phyloP scores from a whole-genome alignment of 2,888 invertebrate genomes.

The Myathropa florea region DNA sequence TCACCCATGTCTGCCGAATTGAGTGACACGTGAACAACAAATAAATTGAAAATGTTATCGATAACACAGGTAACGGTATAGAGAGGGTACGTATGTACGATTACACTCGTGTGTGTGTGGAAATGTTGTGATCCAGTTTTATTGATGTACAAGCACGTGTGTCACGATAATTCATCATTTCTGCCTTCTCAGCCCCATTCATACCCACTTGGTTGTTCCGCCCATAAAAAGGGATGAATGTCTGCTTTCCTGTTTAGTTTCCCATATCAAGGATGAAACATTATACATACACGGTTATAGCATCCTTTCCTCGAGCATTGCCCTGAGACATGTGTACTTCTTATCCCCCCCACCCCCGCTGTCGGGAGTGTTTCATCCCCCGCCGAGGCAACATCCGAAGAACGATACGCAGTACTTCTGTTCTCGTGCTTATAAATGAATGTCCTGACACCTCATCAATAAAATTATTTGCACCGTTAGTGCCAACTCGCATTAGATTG shows the following conservation, averaged over 20 bases:
- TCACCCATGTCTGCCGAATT: constrained; percentile 7
- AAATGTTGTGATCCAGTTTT: constrained; percentile 53
- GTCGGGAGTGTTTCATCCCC: constrained; percentile 2
- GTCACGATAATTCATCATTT: constrained; percentile 54
- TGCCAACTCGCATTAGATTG: constrained; percentile 65
- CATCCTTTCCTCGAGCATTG: neutral
- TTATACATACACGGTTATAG: neutral
- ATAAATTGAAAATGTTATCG: constrained; percentile 60
- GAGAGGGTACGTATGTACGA: neutral
- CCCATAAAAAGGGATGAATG: constrained; percentile 16
- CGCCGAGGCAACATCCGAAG: neutral
- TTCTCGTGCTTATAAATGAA: constrained; percentile 49
- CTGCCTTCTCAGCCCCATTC: constrained; percentile 11
- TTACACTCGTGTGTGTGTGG: neutral
- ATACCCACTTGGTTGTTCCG: neutral
- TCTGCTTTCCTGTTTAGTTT: constrained; percentile 12
- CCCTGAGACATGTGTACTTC: constrained; percentile 20
- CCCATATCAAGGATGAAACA: constrained; percentile 7
- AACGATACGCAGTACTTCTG: neutral
- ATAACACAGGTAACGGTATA: constrained; percentile 31
- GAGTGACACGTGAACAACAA: constrained; percentile 57
- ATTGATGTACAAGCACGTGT: constrained; percentile 44
- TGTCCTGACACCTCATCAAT: constrained; percentile 69
- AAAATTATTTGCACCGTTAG: constrained; percentile 70
- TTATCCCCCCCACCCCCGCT: neutral